These are phyloP conservation scores for Eulemur rufifrons DNA, from an alignment of 2,113 vertebrate genomes.

Conservation along the genomic window DNA sequence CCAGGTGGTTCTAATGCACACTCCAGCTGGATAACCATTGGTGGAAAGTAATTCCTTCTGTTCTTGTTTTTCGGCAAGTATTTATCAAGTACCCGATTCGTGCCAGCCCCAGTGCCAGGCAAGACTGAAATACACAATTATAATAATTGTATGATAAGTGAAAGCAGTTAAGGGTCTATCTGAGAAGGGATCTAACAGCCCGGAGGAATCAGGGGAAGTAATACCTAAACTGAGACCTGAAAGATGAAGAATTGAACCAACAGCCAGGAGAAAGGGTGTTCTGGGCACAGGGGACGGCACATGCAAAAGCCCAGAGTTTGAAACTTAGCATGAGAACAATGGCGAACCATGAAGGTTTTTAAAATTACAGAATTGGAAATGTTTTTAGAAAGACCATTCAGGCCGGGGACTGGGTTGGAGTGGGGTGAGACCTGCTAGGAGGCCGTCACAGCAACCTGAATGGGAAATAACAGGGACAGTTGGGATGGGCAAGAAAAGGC, in stretches of 20 bases:
- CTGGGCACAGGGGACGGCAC: background rate
- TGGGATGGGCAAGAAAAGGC: background rate
- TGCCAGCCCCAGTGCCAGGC: background rate
- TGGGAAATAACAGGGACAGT: background rate
- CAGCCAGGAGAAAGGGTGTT: background rate
- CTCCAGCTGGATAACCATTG: background rate
- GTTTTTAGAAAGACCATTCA: background rate
- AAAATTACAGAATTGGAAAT: background rate
- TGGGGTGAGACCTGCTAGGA: background rate
- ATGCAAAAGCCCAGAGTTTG: background rate
- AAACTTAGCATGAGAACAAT: background rate
- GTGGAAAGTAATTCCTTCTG: background rate
- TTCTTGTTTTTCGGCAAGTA: background rate
- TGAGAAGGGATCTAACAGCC: background rate
- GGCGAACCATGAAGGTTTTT: background rate
- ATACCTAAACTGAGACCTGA: background rate
- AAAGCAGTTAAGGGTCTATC: background rate
- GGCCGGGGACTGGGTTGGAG: background rate
- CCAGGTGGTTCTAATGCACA: background rate
- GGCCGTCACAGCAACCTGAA: background rate
- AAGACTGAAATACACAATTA: conserved; percentile 13
- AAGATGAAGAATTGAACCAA: background rate
- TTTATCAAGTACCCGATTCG: background rate
- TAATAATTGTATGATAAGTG: background rate
- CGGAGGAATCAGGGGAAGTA: background rate